phyloP scores from a whole-genome alignment of 2,888 invertebrate species.

The Pantelozetes paolii region DNA sequence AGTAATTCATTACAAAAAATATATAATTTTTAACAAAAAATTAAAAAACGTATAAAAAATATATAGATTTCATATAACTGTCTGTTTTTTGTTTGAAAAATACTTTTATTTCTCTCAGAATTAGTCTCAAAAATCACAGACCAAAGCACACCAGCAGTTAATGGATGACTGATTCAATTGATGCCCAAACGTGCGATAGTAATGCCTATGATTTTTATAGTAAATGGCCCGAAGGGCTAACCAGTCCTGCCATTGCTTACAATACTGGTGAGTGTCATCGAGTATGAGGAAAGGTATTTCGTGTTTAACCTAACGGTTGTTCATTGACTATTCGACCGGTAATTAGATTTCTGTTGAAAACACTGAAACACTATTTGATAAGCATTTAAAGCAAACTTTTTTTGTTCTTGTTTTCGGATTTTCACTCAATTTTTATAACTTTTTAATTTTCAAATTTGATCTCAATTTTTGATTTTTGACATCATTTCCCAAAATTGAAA shows the following conservation, averaged over 20 bases:
- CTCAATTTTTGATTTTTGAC: background rate
- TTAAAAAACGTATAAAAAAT: background rate
- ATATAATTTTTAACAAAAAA: background rate
- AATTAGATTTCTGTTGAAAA: background rate
- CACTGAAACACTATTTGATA: too few relatives aligned
- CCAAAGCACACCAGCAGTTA: slow-evolving; percentile 12
- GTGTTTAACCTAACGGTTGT: too few relatives aligned
- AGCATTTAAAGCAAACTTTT: too few relatives aligned
- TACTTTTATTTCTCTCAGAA: background rate
- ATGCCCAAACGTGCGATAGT: slow-evolving; percentile 29
- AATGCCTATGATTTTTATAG: background rate
- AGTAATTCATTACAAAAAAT: slow-evolving; percentile 19
- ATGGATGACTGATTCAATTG: slow-evolving; percentile 27
- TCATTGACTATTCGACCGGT: background rate
- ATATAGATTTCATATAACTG: background rate
- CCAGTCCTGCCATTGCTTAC: background rate
- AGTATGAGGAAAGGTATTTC: background rate
- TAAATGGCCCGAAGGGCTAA: background rate
- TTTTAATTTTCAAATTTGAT: background rate
- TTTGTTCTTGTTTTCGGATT: too few relatives aligned
- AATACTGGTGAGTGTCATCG: background rate
- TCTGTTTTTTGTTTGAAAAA: background rate
- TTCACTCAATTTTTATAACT: too few relatives aligned
- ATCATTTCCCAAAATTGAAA: too few relatives aligned
- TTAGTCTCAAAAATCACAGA: background rate